Percentiles rank a stretch among this genome's conserved stretches.
Evolutionary conservation across 1,140 invertebrate species (phyloP).

Genomic region (Ephestia elutella): DNA sequence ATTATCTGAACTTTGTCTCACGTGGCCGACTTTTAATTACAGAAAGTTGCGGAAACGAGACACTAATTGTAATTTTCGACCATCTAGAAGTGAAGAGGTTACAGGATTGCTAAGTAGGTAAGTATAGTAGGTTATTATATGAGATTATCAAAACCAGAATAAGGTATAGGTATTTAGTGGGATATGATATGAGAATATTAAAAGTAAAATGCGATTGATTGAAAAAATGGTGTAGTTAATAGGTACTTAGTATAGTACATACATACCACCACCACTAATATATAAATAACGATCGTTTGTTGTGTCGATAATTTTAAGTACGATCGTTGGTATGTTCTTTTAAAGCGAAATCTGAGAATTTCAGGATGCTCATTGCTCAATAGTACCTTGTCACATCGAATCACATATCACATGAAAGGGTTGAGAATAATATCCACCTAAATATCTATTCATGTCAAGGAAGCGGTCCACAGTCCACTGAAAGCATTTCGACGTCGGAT

Average conservation of each 20-base stretch:
- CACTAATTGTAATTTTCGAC: background rate
- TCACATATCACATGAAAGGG: background rate
- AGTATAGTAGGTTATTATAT: no score
- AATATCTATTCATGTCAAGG: conserved; percentile 1
- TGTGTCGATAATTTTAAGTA: no score
- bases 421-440: background rate
- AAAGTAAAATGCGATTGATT: no score
- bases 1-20: conserved; percentile 1
- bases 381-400: background rate
- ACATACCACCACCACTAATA: no score
- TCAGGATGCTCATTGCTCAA: background rate
- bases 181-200: no score
- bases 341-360: no score
- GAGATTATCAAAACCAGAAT: no score
- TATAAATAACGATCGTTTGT: no score
- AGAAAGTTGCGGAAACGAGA: background rate
- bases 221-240: no score
- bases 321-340: no score
- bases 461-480: conserved; percentile 13
- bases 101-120: background rate
- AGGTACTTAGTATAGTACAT: no score
- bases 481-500: conserved; percentile 22
- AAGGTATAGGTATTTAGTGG: no score
- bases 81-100: background rate
- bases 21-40: conserved; percentile 1